These are phyloP conservation scores for Diabrotica undecimpunctata DNA, from an alignment of 1,140 invertebrate genomes.

Conservation along the genomic window DNA sequence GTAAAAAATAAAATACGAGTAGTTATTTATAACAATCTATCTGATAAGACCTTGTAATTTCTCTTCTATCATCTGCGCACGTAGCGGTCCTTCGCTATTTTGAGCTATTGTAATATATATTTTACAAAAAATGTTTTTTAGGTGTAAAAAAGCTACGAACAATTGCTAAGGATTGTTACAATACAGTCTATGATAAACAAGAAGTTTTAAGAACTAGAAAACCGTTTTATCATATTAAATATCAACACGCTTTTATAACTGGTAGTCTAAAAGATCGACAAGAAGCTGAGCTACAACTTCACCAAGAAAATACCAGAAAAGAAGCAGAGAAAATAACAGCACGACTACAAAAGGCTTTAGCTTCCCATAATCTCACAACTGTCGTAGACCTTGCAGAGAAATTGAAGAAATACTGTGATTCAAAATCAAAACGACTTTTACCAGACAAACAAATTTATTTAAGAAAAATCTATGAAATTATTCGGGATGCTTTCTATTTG, in stretches of 20 bases:
- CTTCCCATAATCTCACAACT: constrained; percentile 44
- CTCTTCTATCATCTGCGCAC: too few relatives aligned
- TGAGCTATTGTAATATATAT: too few relatives aligned
- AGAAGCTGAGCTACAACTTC: constrained; percentile 46
- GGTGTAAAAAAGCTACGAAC: constrained; percentile 41
- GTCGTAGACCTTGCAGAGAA: constrained; percentile 46
- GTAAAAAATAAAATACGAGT: too few relatives aligned
- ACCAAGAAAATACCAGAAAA: constrained; percentile 47
- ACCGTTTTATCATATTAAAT: constrained; percentile 55
- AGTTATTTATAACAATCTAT: too few relatives aligned
- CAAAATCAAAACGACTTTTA: constrained; percentile 37
- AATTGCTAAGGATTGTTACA: constrained; percentile 48
- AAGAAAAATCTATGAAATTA: constrained; percentile 33
- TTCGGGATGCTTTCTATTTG: constrained; percentile 37
- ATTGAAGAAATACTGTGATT: constrained; percentile 43
- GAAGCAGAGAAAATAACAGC: constrained; percentile 50
- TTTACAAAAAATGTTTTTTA: neutral
- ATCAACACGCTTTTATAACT: constrained; percentile 51
- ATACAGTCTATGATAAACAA: constrained; percentile 48
- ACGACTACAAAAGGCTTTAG: constrained; percentile 48
- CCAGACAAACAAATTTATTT: constrained; percentile 38
- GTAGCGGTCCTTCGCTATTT: too few relatives aligned
- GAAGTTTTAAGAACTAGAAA: constrained; percentile 51
- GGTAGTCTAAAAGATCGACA: constrained; percentile 49
- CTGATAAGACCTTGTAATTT: too few relatives aligned